These are phyloP conservation scores for Vulpes lagopus DNA, from an alignment of 2,113 vertebrate species.

Conservation along the genomic window DNA sequence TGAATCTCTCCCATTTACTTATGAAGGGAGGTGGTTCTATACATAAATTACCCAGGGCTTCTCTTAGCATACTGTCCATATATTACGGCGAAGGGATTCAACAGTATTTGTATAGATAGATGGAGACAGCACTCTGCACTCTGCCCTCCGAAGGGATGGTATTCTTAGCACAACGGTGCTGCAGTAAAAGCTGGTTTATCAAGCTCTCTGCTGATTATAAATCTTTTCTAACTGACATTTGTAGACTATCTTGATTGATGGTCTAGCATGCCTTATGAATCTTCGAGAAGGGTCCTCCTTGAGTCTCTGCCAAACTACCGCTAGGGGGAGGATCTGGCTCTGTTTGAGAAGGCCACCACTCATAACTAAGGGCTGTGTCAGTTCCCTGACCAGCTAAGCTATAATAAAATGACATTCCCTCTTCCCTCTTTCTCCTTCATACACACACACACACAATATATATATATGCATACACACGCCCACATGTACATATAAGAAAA, in stretches of 20 bases:
- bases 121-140: not conserved
- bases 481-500: not conserved
- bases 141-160: not conserved
- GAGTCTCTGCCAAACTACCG: not conserved
- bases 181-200: not conserved
- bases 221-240: not conserved
- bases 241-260: not conserved
- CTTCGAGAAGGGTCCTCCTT: not conserved
- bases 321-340: conserved; percentile 13
- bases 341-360: rapidly evolving
- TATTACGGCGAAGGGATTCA: not conserved
- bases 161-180: rapidly evolving
- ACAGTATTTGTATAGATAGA: not conserved
- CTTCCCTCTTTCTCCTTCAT: too few species aligned
- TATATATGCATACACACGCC: not conserved
- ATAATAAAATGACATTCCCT: too few species aligned
- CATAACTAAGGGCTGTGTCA: rapidly evolving
- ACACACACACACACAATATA: not conserved
- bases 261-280: not conserved
- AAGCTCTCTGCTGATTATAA: not conserved
- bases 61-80: not conserved
- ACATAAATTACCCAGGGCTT: conserved; percentile 14
- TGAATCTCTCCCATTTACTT: conserved; percentile 35
- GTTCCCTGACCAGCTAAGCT: not conserved
- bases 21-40: conserved; percentile 29